Evolutionary conservation across 2,113 vertebrate genomes (phyloP).

Genomic region (Malurus elegans): DNA sequence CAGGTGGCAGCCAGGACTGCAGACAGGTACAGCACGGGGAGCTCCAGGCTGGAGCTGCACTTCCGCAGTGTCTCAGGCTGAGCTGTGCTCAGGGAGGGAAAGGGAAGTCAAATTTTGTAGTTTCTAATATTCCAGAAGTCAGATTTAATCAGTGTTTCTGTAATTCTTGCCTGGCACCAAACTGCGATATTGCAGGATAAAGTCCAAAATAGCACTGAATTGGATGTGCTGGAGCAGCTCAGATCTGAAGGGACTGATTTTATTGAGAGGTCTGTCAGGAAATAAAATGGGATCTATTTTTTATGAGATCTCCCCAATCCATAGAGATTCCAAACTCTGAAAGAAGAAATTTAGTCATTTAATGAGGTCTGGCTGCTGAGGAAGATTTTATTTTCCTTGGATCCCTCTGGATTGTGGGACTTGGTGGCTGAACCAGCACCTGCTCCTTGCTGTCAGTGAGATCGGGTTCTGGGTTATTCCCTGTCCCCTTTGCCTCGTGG

Average conservation of each 20-base stretch:
- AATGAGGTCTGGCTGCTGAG: background rate
- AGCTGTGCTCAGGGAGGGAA: background rate
- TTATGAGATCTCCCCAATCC: background rate
- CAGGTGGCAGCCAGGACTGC: conserved; percentile 90
- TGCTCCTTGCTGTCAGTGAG: background rate
- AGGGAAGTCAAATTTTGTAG: accelerated
- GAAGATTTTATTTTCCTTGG: background rate
- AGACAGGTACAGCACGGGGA: conserved; percentile 68
- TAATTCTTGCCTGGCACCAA: background rate
- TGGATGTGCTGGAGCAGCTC: background rate
- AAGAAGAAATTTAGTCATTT: background rate
- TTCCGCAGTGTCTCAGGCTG: background rate
- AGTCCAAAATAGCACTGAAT: background rate
- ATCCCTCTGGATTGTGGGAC: background rate
- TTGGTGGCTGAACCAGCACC: background rate
- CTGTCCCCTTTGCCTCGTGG: background rate
- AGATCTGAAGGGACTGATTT: background rate
- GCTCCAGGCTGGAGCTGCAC: background rate
- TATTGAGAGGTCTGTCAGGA: background rate
- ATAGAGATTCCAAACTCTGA: background rate
- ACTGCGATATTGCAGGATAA: background rate
- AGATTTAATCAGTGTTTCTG: background rate
- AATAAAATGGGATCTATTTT: background rate
- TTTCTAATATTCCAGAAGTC: background rate
- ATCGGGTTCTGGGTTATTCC: background rate